Conservation (phyloP, 53 echinoderm and acorn worm species). For the Paracentrotus lividus region DNA sequence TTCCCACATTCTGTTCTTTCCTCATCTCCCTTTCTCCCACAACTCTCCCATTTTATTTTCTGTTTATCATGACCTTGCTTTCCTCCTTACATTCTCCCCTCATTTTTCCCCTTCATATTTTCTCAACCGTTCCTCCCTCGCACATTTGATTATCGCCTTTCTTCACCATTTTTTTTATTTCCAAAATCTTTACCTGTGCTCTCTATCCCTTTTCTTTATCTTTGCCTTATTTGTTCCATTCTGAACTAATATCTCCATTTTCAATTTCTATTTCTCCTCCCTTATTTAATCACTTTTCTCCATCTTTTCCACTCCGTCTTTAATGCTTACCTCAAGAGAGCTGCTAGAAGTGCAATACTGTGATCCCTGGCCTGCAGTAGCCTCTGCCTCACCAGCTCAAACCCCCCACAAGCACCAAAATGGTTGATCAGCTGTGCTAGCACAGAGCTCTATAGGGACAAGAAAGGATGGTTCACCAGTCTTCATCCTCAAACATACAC, state of each 20-base stretch:
- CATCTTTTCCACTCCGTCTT: not conserved
- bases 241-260: not conserved
- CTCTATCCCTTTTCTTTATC: not conserved
- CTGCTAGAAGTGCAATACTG: conserved; percentile 89
- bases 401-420: conserved; percentile 93
- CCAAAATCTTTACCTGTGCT: too few species aligned
- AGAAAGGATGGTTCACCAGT: not conserved
- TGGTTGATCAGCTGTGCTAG: conserved; percentile 92
- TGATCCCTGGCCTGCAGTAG: conserved; percentile 84
- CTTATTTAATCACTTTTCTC: not conserved
- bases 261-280: not conserved
- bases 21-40: not conserved
- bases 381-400: conserved; percentile 86
- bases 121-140: not conserved
- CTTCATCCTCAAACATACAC: not conserved
- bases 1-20: not conserved
- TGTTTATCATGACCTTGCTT: not conserved
- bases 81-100: not conserved
- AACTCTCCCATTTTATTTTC: not conserved
- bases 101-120: not conserved
- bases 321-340: conserved; percentile 85
- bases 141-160: too few species aligned
- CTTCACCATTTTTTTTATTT: too few species aligned
- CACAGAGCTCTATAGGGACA: conserved; percentile 78
- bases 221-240: not conserved